Base-by-base conservation (phyloP, 2,888 invertebrate species). In the Stenchaetothrips biformis region DNA sequence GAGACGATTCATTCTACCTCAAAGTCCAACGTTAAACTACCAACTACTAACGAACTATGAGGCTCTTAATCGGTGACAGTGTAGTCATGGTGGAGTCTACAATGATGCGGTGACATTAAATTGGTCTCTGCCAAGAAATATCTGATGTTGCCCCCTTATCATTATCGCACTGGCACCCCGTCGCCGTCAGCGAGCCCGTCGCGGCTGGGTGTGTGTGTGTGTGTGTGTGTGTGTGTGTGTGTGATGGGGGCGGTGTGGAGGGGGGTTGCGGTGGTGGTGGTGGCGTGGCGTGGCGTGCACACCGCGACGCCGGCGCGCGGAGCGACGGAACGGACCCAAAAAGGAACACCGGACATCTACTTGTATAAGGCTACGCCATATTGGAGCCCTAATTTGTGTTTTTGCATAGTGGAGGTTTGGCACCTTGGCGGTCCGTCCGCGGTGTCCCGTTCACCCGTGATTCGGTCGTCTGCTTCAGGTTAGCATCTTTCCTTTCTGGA, bases 281-380 rank as follows among this genome's bases (percentile, higher is more conserved):
- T 8, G 25, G 67, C 11, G 37, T 37, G 67, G 21, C 21, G 67
- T 74, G 67, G 67, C 67, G 37, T 37, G 37, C 37, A 8, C 67
- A 67, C 67, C 67, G 67, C 67, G 21, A 25, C 67, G 21, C 21
- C 67, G 67, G 67, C 67, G 21, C 67, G 53, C 53, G 53, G 53
- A 13, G 37, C 37, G 37, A 37, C 37, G 67, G 21, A 25, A 25
- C 67, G 67, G 67, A 74, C 67, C 67, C 67, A 74, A 74, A 74
- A 74, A 74, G 67, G 67, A 74, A 74, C 67, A 74, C 67, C 67
- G 67, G 67, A 74, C 67, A 74, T 74, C 67, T 74, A 74, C 67
- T 74, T 74, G 67, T 74, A 74, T 74, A 74, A 74, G 67, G 67
- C 67, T 74, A 74, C 67, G 67, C 67, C 67, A 74, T 74, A 74